These are phyloP conservation scores for Columba janthina DNA, from an alignment of 2,113 vertebrate genomes.

Conservation along the genomic window DNA sequence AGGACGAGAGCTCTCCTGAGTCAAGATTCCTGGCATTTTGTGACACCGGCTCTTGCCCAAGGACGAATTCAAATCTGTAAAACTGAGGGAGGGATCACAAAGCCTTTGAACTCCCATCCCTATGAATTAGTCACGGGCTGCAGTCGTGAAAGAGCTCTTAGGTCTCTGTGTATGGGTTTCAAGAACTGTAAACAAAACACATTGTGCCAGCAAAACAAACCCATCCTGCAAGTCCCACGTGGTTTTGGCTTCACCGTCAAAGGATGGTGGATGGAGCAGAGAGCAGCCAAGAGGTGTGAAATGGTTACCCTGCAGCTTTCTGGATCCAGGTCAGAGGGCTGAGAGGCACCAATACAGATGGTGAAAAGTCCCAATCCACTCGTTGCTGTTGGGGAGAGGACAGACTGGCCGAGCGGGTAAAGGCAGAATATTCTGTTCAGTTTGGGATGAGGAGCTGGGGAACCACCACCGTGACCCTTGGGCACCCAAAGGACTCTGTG, in stretches of 20 bases:
- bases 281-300: not conserved
- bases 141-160: not conserved
- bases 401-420: not conserved
- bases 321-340: not conserved
- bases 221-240: rapidly evolving
- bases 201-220: not conserved
- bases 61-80: not conserved
- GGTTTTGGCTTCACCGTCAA: not conserved
- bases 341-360: not conserved
- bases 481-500: not conserved
- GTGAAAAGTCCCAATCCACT: not conserved
- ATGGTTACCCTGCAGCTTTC: not conserved
- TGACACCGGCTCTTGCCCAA: not conserved
- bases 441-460: not conserved
- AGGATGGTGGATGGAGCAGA: not conserved
- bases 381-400: not conserved
- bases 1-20: not conserved
- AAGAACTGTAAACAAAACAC: not conserved
- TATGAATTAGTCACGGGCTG: not conserved
- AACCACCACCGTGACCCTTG: not conserved
- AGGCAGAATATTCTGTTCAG: not conserved
- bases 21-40: not conserved
- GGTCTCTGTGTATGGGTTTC: not conserved
- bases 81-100: not conserved
- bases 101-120: not conserved